These are phyloP conservation scores for Proteles cristata DNA, from an alignment of 2,113 vertebrate genomes.

Conservation along the genomic window DNA sequence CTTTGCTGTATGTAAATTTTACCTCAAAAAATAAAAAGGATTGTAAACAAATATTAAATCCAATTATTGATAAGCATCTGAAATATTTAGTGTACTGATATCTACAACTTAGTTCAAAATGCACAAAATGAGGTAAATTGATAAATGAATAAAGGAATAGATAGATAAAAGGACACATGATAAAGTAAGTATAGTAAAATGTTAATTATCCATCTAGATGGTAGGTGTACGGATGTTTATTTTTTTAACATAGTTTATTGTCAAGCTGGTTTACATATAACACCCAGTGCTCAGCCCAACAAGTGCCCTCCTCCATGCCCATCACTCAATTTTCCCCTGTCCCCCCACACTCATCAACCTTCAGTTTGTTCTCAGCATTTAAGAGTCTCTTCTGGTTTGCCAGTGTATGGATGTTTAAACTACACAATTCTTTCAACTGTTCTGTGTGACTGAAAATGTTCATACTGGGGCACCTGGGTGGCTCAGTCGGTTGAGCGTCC, in stretches of 20 bases:
- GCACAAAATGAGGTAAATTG: background rate
- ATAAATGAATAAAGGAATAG: background rate
- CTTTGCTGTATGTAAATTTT: slow-evolving; percentile 6
- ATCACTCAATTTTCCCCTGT: too few species aligned
- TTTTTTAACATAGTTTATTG: too few species aligned
- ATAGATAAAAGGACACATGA: background rate
- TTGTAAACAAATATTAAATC: slow-evolving; percentile 9
- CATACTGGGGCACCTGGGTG: background rate
- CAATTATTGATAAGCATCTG: background rate
- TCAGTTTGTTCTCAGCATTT: too few species aligned
- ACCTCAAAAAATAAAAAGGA: slow-evolving; percentile 8
- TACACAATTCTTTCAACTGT: background rate
- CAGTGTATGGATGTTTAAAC: background rate
- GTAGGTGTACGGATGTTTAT: background rate
- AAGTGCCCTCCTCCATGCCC: too few species aligned
- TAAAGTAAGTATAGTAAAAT: background rate
- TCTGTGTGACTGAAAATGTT: background rate
- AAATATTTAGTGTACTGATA: background rate
- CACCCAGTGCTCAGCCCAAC: too few species aligned
- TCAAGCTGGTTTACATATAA: too few species aligned
- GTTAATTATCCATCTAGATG: background rate
- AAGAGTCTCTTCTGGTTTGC: too few species aligned
- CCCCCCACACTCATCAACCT: too few species aligned
- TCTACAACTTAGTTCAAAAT: background rate
- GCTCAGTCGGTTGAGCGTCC: too few species aligned